Base-by-base conservation (phyloP, 1,140 invertebrate species). In the Aphis gossypii region DNA sequence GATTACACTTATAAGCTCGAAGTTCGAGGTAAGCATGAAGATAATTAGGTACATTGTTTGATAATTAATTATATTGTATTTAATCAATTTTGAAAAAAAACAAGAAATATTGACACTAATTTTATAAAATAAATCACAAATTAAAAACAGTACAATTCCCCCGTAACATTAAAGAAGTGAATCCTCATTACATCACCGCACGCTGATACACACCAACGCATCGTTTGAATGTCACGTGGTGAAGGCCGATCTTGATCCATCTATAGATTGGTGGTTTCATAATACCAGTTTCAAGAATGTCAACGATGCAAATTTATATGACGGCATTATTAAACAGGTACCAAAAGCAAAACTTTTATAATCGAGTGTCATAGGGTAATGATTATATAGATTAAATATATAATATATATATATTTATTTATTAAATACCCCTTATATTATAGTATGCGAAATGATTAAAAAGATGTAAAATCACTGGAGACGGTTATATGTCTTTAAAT, bases 1-100 rank as follows among this genome's bases (percentile, higher is more conserved):
- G 96, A 97, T 68, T 97, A 97, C 94, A 97, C 97, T 1, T 97
- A 96, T 94, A 96, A 96, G 94, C 95, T 98, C 14, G 96, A 97
- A 93, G 96, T 98, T 89, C 96, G 97, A 94, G 97, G 98, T 98
- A 95, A 96, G 96, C 95, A 54, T 48, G n/a, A 9, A 18, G 48
- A 14, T 48, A 48, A 48, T 14, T 48, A 41, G 38, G 38, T 41
- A 41, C 38, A 41, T 41, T 41, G 38, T 41, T 41, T 41, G 38
- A 41, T 41, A 41, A 41, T 41, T 41, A 41, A 41, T 41, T 41
- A 41, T 46, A 46, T 46, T 11, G 8, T 46, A 88, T 94, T 25
- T 89, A 20, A 90, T 1, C n/a, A 0, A 51, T 14, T 48, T 89
- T 18, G 21, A n/a, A 89, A 87, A 38, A 87, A 38, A 44, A 38